Base-by-base conservation (phyloP, 2,797 vertebrate species). In the Xenopus petersii region DNA sequence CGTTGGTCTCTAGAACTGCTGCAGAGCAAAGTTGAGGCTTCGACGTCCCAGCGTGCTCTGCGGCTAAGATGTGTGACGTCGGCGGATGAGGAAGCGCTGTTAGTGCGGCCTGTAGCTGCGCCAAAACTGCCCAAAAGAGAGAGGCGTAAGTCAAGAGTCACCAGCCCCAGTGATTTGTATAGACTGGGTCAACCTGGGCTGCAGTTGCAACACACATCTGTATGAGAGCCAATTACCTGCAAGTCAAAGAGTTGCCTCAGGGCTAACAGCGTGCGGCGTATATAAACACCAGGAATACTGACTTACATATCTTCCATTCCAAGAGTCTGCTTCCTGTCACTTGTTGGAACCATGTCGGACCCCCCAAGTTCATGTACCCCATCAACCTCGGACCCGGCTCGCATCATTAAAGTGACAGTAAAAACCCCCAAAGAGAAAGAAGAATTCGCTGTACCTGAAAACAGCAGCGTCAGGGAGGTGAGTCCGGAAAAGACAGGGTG, bases 381-480 rank as follows among this genome's bases (percentile, higher is more conserved):
- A 16, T 51, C 75, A 77, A 13, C 63, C 81, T 3, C 56, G n/a
- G 42, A 61, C 12, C 9, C 54, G 0, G 86, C 84, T 5, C 87
- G 89, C 55, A 92, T 80, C 80, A 92, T 94, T 81, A 93, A 87
- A 81, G 88, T 96, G 70, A 88, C 89, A 0, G 89, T 95, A 56
- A 93, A 91, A 82, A 93, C 93, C 66, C 90, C 86, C 0, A 89
- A 90, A 13, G 93, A 93, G 80, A 93, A 87, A 65, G 89, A 89
- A 59, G 91, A 93, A 58, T 93, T 94, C 74, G 89, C 89, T 0
- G 88, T 94, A 2, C 87, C 88, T 2, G 88, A 91, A 81, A 87
- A 86, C 64, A 92, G 93, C 88, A 94, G 87, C 70, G 82, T 93
- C 78, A 87, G 86, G 81, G 91, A 96, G 94, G 95, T 95, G 81